Conservation (phyloP, 2,797 vertebrate genomes). For the Lutra lutra region DNA sequence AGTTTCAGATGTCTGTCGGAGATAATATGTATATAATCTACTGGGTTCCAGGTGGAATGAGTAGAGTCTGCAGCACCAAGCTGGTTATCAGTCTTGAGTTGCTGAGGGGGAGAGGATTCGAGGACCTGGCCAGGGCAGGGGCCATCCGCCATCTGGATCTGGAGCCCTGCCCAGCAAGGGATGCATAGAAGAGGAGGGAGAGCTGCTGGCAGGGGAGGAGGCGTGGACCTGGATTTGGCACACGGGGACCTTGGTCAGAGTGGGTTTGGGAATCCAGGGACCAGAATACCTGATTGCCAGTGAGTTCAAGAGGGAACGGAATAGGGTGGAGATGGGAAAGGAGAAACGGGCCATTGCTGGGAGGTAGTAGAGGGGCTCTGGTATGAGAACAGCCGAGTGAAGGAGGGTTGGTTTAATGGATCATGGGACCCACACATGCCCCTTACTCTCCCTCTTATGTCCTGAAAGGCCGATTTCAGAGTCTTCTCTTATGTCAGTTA, state of each 20-base stretch:
- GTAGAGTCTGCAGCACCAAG: rapidly evolving
- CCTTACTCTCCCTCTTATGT: neutral
- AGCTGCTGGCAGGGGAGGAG: neutral
- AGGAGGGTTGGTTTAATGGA: neutral
- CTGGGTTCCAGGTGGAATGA: neutral
- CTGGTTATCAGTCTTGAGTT: neutral
- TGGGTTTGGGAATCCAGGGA: neutral
- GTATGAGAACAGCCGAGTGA: neutral
- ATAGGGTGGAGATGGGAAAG: neutral
- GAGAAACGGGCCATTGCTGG: neutral
- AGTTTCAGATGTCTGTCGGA: neutral
- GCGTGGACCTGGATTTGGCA: neutral
- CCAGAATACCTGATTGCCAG: neutral
- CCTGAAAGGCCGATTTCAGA: neutral
- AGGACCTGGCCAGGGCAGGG: neutral
- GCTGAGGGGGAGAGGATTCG: too few relatives aligned
- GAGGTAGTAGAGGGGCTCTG: neutral
- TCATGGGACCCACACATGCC: neutral
- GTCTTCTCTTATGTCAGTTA: neutral
- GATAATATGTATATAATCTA: too few relatives aligned
- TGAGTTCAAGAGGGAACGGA: neutral
- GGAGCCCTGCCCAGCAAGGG: neutral
- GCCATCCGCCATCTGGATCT: neutral
- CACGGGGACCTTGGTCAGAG: neutral
- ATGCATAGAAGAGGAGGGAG: neutral